Conservation (phyloP, 2,113 vertebrate species). For the Platichthys stellatus region DNA sequence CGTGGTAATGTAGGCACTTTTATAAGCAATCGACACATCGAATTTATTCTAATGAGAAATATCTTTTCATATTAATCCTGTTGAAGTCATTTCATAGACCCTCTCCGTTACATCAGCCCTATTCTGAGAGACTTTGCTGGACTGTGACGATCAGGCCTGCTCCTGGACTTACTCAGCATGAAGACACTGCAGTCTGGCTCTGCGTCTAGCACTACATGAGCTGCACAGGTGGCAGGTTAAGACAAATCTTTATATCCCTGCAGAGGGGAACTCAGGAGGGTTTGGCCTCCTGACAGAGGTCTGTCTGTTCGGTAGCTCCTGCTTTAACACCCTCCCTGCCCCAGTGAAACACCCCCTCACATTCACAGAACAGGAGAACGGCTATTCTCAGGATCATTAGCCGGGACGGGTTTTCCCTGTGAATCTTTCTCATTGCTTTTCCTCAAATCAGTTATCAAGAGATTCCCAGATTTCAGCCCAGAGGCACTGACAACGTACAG, state of each 20-base stretch:
- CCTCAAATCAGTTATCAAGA: not conserved
- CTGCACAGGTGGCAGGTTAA: conserved; percentile 48
- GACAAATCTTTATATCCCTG: conserved; percentile 51
- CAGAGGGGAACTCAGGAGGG: conserved; percentile 17
- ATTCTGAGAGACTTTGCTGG: conserved; percentile 27
- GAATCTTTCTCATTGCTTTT: not conserved
- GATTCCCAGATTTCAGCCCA: not conserved
- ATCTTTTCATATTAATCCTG: conserved; percentile 2
- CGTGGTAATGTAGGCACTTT: not conserved
- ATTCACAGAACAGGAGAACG: conserved; percentile 17
- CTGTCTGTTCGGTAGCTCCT: not conserved
- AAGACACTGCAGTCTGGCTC: conserved; percentile 14
- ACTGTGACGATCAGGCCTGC: conserved; percentile 18
- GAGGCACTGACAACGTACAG: not conserved
- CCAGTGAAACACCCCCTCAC: not conserved
- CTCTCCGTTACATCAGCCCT: conserved; percentile 23
- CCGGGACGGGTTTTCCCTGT: not conserved
- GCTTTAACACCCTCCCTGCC: not conserved
- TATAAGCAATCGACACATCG: not conserved
- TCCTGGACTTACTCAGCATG: conserved; percentile 56
- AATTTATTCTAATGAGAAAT: not conserved
- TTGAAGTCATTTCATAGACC: not conserved
- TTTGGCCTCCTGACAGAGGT: conserved; percentile 25
- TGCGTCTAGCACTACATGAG: conserved; percentile 8
- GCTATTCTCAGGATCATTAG: conserved; percentile 1